Conservation (phyloP, 2,797 vertebrate species). For the Molossus molossus region DNA sequence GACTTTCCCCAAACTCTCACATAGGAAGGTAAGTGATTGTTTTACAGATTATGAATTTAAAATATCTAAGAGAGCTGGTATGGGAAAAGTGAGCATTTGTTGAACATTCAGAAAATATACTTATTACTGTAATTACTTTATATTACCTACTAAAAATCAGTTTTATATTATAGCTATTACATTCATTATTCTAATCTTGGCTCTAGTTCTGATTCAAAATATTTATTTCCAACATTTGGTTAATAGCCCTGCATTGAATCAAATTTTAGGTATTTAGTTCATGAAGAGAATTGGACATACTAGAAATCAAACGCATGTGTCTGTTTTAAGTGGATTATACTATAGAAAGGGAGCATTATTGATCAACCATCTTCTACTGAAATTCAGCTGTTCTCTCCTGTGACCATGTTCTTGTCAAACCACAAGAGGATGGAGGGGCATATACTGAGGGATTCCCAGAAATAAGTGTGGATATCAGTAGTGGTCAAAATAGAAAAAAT, state of each 20-base stretch:
- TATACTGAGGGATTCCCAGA: background rate
- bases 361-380: background rate
- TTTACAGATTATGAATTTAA: background rate
- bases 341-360: background rate
- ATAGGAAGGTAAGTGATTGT: background rate
- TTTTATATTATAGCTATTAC: background rate
- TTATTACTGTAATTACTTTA: background rate
- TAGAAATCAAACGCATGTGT: background rate
- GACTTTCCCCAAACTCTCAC: background rate
- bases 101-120: background rate
- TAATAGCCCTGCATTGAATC: background rate
- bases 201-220: background rate
- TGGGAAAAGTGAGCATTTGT: background rate
- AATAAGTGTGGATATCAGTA: background rate
- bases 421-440: background rate
- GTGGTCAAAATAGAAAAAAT: background rate
- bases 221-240: background rate
- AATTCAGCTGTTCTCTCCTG: background rate
- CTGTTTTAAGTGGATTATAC: background rate
- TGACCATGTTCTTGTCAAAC: background rate
- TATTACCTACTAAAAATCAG: background rate
- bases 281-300: background rate
- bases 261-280: background rate
- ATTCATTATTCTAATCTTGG: background rate
- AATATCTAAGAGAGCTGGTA: background rate